Evolutionary conservation across 1,140 invertebrate species (phyloP).

Genomic region (Euglossa dilemma): DNA sequence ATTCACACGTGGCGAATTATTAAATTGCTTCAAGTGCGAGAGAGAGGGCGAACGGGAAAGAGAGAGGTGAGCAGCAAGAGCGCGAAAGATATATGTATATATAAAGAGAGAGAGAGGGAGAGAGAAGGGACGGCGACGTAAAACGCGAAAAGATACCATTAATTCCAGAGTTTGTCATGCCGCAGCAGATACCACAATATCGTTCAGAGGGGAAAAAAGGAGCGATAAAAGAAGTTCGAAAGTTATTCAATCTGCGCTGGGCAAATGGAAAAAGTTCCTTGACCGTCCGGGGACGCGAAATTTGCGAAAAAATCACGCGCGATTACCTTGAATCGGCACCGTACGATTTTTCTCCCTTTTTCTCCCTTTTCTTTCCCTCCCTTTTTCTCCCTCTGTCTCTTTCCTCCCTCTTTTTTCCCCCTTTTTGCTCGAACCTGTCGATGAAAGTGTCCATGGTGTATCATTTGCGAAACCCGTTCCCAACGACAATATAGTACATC

Average conservation of each 20-base stretch:
- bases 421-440: not conserved
- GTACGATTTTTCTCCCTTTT: not conserved
- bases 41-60: not conserved
- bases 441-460: not conserved
- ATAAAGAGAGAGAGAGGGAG: no score
- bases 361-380: not conserved
- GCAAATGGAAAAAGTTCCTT: slow-evolving; percentile 50
- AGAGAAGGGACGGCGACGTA: not conserved
- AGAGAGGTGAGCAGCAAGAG: not conserved
- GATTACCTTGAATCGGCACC: slow-evolving; percentile 6
- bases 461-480: not conserved
- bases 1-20: not conserved
- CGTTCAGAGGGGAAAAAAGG: slow-evolving; percentile 17
- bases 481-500: not conserved
- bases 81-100: no score
- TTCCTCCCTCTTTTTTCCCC: not conserved
- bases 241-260: slow-evolving; percentile 53
- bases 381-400: no score
- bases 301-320: slow-evolving; percentile 33
- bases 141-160: slow-evolving; percentile 45
- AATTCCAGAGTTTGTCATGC: slow-evolving; percentile 47
- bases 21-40: not conserved
- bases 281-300: slow-evolving; percentile 24
- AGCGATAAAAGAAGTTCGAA: slow-evolving; percentile 44
- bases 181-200: slow-evolving; percentile 33